Percentiles rank a stretch among this genome's conserved stretches.
Conservation (phyloP, 1,140 invertebrate species). For the Pemphigus obesinymphae region DNA sequence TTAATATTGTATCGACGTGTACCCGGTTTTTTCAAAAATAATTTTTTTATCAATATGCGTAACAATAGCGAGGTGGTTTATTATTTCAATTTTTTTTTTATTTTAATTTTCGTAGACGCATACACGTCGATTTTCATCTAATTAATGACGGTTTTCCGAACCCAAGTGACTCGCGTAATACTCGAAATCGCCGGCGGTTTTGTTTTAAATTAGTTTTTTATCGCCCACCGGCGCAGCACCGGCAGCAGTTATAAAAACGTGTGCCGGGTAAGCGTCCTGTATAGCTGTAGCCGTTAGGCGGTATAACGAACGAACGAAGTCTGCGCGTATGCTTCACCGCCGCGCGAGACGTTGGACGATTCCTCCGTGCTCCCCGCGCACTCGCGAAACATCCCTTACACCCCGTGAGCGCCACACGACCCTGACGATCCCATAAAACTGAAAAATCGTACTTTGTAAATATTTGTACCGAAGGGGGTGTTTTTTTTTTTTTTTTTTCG, state of each 20-base stretch:
- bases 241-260: neutral
- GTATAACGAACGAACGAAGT: neutral
- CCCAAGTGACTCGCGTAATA: conserved; percentile 18
- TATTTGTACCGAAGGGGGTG: neutral
- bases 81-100: neutral
- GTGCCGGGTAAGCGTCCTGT: too few species aligned
- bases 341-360: neutral
- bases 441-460: conserved; percentile 16
- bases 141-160: neutral
- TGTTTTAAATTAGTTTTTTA: conserved; percentile 32
- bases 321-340: neutral
- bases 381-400: neutral
- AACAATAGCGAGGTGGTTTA: neutral
- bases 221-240: neutral
- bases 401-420: neutral
- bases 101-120: neutral
- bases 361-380: neutral
- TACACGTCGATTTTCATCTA: neutral
- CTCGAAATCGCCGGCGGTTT: neutral
- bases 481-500: neutral
- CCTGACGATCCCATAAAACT: neutral
- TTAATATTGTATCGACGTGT: too few species aligned
- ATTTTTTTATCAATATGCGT: neutral
- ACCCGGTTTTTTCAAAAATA: too few species aligned
- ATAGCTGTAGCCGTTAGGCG: too few species aligned